Evolutionary conservation across 1,140 invertebrate species (phyloP).

Genomic region (Goniozus legneri): DNA sequence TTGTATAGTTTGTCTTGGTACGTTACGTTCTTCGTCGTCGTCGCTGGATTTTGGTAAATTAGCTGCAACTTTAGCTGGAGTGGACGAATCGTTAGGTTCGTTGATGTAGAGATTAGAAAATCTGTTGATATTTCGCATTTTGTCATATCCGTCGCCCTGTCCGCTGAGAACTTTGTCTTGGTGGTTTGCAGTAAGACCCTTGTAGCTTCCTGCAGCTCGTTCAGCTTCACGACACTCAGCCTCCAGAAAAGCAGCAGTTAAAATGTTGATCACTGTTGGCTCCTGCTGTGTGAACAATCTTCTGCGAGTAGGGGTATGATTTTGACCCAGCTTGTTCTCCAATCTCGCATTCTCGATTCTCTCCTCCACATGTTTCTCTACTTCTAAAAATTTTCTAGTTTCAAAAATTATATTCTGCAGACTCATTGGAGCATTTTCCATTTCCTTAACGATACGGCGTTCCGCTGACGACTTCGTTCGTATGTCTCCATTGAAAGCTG

Average conservation of each 20-base stretch:
- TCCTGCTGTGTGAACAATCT: constrained; percentile 33
- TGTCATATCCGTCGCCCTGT: constrained; percentile 40
- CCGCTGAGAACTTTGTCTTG: constrained; percentile 17
- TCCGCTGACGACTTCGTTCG: constrained; percentile 48
- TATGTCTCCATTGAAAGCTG: constrained; percentile 18
- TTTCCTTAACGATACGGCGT: constrained; percentile 38
- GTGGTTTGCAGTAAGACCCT: constrained; percentile 11
- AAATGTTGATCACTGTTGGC: constrained; percentile 37
- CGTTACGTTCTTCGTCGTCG: constrained; percentile 6
- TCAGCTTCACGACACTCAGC: constrained; percentile 33
- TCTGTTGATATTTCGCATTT: constrained; percentile 28
- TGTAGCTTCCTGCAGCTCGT: constrained; percentile 18
- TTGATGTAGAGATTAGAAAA: constrained; percentile 14
- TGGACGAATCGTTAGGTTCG: constrained; percentile 39
- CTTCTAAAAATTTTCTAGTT: constrained; percentile 37
- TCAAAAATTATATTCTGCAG: constrained; percentile 30
- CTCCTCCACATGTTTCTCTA: constrained; percentile 38
- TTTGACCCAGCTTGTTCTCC: constrained; percentile 19
- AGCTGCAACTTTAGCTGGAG: constrained; percentile 34
- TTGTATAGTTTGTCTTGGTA: constrained; percentile 42
- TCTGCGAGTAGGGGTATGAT: constrained; percentile 25
- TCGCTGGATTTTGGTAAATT: not conserved
- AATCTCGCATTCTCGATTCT: constrained; percentile 39
- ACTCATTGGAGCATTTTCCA: constrained; percentile 21
- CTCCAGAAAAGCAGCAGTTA: constrained; percentile 42